phyloP scores from a whole-genome alignment of 2,113 vertebrate genomes.

The Phaethon lepturus region DNA sequence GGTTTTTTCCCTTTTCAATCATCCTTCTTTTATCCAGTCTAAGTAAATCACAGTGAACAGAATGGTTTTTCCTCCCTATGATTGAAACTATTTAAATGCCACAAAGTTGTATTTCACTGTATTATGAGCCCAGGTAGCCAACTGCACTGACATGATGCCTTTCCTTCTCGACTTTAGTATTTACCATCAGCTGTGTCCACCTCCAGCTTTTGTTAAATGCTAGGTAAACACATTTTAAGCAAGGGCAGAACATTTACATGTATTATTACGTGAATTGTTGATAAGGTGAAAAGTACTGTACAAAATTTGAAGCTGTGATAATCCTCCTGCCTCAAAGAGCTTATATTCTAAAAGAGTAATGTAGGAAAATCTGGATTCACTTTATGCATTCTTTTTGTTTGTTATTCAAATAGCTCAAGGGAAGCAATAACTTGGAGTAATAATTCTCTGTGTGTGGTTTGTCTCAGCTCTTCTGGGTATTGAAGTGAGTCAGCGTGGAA shows the following conservation, averaged over 20 bases:
- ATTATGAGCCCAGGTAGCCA: neutral
- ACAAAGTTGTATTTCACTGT: neutral
- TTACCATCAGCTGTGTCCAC: neutral
- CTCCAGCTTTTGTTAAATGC: neutral
- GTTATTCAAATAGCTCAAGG: conserved; percentile 49
- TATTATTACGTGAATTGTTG: neutral
- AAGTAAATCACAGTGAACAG: neutral
- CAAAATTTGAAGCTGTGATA: neutral
- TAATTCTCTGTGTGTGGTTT: conserved; percentile 65
- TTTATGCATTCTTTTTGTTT: conserved; percentile 54
- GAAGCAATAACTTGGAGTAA: conserved; percentile 51
- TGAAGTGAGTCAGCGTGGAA: conserved; percentile 49
- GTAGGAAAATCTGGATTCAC: conserved; percentile 54
- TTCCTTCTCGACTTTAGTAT: neutral
- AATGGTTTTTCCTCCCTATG: neutral
- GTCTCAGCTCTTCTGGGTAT: conserved; percentile 32
- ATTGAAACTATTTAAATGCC: neutral
- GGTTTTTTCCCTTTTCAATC: neutral
- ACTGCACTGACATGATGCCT: neutral
- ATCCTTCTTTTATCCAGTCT: neutral
- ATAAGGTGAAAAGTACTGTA: neutral
- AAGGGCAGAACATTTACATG: neutral
- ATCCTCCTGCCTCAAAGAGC: neutral
- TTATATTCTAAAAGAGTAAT: neutral
- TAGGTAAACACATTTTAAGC: neutral